Evolutionary conservation across 2,113 vertebrate genomes (phyloP).

Genomic region (Antechinus stuartii): DNA sequence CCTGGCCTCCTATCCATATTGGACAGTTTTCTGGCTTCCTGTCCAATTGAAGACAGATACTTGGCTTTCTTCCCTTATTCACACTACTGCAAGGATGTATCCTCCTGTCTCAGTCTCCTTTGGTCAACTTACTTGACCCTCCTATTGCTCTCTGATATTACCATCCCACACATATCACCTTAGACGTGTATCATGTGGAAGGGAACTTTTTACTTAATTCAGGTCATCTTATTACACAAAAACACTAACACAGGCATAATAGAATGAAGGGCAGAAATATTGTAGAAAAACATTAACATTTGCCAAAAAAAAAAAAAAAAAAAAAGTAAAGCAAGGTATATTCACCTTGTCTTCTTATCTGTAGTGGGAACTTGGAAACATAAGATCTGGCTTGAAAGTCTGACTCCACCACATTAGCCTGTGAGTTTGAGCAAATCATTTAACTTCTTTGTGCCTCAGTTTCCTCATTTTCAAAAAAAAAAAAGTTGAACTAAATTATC

Average conservation of each 20-base stretch:
- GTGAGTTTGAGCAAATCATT: conserved; percentile 10
- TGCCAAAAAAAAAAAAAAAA: background rate
- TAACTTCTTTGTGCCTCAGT: background rate
- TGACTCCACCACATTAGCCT: conserved; percentile 8
- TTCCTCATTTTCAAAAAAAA: background rate
- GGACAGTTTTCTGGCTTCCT: background rate
- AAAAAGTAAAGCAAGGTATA: background rate
- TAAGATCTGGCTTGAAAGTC: conserved; percentile 39
- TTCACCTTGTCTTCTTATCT: background rate
- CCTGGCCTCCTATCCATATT: background rate
- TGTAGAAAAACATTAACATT: background rate
- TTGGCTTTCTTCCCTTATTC: background rate
- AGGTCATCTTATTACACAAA: background rate
- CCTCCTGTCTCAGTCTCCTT: background rate
- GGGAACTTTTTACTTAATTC: background rate
- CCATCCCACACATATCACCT: background rate
- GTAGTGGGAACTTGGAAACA: background rate
- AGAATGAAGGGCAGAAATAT: background rate
- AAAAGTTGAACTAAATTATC: background rate
- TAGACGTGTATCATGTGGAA: background rate
- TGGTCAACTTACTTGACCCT: background rate
- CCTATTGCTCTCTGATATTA: background rate
- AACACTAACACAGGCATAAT: background rate
- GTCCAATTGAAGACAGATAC: background rate
- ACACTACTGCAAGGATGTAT: background rate